Evolutionary conservation across 2,113 vertebrate species (phyloP), one percentile per base, ranked within the genome.

Genomic region (Atlantisia rogersi): DNA sequence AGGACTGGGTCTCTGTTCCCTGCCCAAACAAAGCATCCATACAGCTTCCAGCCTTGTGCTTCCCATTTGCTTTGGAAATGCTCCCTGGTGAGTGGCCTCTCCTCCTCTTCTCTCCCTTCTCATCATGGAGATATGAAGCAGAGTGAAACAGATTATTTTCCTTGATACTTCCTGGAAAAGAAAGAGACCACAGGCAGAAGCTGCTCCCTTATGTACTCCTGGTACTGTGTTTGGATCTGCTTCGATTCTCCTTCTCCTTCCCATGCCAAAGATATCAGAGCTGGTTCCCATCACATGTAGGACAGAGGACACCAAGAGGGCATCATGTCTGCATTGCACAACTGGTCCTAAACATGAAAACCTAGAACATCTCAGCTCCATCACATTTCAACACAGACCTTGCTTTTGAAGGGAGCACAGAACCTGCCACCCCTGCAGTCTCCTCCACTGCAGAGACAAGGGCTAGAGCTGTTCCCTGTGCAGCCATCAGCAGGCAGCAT

Each of bases 211-310:
- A 9, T 5, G 6, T 19, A 44, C 20, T 14, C 15, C 32, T 82
- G 37, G 28, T 31, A 29, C 39, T 25, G 16, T 26, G 58, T 37
- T 35, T 71, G 50, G 25, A 48, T 68, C 60, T 91, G 12, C 65
- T 46, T 39, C 58, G 21, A 15, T 9, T 28, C n/a, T 39, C 46
- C 21, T 63, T 31, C 20, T 63, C 26, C 84, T 64, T 63, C 26
- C 70, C 44, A 17, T 6, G 1, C 31, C 4, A 3, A 11, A 3
- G 31, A 31, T 18, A 12, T 8, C 40, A 2, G 4, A 73, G 28
- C 39, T 82, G 35, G 39, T 48, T 87, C 62, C 22, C 12, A 14
- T 15, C 13, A 7, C 0, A 1, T 15, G 32, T 24, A 56, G 40
- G 29, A 78, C 25, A n/a, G 52, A 95, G 78, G 35, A 53, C 69